Evolutionary conservation across 2,888 invertebrate genomes (phyloP).

Genomic region (Unio delphinus): DNA sequence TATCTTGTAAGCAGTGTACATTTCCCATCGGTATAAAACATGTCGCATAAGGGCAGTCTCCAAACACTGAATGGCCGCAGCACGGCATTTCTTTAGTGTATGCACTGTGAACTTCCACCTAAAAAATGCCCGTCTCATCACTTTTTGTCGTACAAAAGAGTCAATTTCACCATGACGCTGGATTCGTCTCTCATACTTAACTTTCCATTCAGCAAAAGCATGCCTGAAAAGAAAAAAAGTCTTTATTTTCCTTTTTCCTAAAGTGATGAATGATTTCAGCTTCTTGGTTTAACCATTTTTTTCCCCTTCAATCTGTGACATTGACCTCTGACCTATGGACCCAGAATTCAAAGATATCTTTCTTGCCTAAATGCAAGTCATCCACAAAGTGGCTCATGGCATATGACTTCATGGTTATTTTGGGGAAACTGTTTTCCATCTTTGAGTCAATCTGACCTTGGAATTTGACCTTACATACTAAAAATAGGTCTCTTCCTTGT

Average conservation of each 20-base stretch:
- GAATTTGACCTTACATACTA: no score
- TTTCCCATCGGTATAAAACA: constrained; percentile 39
- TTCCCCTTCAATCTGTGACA: no score
- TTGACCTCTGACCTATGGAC: no score
- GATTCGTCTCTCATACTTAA: constrained; percentile 34
- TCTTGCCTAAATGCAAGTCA: no score
- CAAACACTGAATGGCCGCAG: constrained; percentile 42
- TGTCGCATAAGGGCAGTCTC: constrained; percentile 51
- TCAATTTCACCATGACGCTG: constrained; percentile 39
- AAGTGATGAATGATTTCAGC: no score
- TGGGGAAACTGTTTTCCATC: no score
- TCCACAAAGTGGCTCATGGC: no score
- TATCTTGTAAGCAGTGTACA: constrained; percentile 42
- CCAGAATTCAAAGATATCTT: no score
- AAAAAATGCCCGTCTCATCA: constrained; percentile 36
- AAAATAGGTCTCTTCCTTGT: no score
- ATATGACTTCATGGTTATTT: no score
- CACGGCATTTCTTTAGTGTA: constrained; percentile 37
- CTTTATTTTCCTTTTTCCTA: neutral
- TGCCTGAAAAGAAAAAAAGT: constrained; percentile 30
- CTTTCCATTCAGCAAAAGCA: constrained; percentile 45
- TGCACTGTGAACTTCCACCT: constrained; percentile 50
- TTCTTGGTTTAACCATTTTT: no score
- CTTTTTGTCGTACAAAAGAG: constrained; percentile 30
- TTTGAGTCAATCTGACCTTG: no score